A percentile compares a stretch with the other conserved stretches of the same genome.
These are phyloP conservation scores for Zaprionus ghesquierei DNA, from an alignment of 1,140 invertebrate species.

Conservation along the genomic window DNA sequence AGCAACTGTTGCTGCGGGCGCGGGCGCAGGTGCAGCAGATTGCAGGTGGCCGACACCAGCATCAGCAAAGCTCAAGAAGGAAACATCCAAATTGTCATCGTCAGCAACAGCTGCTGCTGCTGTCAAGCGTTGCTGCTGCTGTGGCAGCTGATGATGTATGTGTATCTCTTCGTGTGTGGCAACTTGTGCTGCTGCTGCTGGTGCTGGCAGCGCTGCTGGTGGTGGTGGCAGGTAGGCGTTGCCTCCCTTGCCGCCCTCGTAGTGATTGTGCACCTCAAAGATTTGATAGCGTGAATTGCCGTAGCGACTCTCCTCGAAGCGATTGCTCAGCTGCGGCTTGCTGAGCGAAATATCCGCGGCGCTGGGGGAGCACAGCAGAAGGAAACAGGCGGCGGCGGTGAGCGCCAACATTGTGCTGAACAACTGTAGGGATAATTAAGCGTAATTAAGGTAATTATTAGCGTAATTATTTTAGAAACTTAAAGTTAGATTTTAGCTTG, in stretches of 20 bases:
- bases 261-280: conserved; percentile 76
- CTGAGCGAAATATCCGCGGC: conserved; percentile 69
- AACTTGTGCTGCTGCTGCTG: not conserved
- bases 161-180: conserved; percentile 44
- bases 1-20: conserved; percentile 15
- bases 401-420: conserved; percentile 54
- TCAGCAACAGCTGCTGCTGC: conserved; percentile 19
- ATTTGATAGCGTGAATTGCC: conserved; percentile 70
- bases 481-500: not conserved
- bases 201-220: not conserved
- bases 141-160: conserved; percentile 37
- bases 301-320: conserved; percentile 67
- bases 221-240: conserved; percentile 52
- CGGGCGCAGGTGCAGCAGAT: not conserved
- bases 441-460: conserved; percentile 1
- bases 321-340: conserved; percentile 28
- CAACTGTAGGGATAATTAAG: conserved; percentile 42
- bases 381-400: conserved; percentile 44
- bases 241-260: conserved; percentile 35
- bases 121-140: conserved; percentile 15
- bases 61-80: conserved; percentile 60
- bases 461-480: not conserved
- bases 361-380: conserved; percentile 25
- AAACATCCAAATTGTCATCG: conserved; percentile 56
- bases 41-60: not conserved